phyloP scores from a whole-genome alignment of 2,113 vertebrate species.

The Hystrix cristata region DNA sequence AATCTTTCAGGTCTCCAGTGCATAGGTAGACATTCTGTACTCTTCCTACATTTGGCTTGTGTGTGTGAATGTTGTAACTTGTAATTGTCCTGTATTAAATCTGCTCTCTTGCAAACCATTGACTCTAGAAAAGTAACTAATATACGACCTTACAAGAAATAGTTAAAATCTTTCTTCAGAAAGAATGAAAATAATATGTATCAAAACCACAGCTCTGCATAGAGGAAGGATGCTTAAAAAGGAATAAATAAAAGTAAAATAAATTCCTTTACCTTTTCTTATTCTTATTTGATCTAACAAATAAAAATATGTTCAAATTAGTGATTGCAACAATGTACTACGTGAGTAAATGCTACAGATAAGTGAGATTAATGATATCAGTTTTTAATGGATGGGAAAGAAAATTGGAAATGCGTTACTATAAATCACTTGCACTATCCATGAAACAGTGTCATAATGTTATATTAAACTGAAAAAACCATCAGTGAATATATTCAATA shows the following conservation, averaged over 20 bases:
- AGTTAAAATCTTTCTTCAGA: neutral
- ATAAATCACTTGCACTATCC: neutral
- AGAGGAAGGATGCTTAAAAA: neutral
- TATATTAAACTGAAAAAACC: neutral
- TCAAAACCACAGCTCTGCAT: neutral
- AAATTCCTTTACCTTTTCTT: neutral
- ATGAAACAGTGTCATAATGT: neutral
- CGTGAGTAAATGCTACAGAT: neutral
- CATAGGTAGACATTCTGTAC: no score
- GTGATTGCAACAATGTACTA: neutral
- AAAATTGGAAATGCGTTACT: neutral
- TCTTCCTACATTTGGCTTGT: no score
- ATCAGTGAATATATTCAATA: neutral
- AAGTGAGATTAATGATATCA: neutral
- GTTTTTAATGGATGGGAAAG: neutral
- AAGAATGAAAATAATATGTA: neutral
- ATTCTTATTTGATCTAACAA: neutral
- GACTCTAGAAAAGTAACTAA: no score
- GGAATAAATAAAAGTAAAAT: neutral
- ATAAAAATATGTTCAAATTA: neutral
- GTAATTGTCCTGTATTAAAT: no score
- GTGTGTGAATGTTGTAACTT: no score
- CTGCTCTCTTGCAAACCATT: no score
- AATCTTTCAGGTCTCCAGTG: no score
- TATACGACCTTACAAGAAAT: neutral